Conservation (phyloP, 2,888 invertebrate genomes). For the Stenotaenia linearis region DNA sequence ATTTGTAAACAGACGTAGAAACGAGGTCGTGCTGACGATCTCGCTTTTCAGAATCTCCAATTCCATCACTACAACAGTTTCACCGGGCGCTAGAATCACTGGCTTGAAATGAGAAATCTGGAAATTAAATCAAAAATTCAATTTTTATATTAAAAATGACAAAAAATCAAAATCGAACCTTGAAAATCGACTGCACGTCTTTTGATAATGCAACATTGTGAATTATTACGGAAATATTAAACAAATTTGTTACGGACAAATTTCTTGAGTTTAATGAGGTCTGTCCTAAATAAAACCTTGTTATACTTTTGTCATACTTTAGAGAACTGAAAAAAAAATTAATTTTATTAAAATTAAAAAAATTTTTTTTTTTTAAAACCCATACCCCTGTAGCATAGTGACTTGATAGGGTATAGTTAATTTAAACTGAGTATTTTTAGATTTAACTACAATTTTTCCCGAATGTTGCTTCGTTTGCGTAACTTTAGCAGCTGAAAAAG, state of each 20-base stretch:
- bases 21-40: conserved; percentile 58
- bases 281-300: conserved; percentile 48
- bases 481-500: conserved; percentile 48
- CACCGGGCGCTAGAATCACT: conserved; percentile 56
- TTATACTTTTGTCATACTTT: conserved; percentile 47
- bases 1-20: conserved; percentile 64
- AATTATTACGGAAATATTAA: conserved; percentile 65
- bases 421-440: conserved; percentile 51
- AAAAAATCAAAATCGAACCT: conserved; percentile 49
- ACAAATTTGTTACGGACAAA: conserved; percentile 64
- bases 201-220: conserved; percentile 62
- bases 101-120: conserved; percentile 59
- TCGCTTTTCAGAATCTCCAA: conserved; percentile 54
- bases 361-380: too few relatives aligned
- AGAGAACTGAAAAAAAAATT: conserved; percentile 46
- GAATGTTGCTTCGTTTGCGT: conserved; percentile 47
- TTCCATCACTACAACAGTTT: conserved; percentile 56
- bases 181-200: conserved; percentile 58
- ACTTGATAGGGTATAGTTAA: conserved; percentile 62
- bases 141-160: not conserved
- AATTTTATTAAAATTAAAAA: not conserved
- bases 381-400: conserved; percentile 36
- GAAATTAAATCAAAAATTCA: conserved; percentile 5
- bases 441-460: conserved; percentile 52
- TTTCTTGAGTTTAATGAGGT: conserved; percentile 46